These are phyloP conservation scores for Heliconius aoede DNA, from an alignment of 2,888 invertebrate genomes.

Conservation along the genomic window DNA sequence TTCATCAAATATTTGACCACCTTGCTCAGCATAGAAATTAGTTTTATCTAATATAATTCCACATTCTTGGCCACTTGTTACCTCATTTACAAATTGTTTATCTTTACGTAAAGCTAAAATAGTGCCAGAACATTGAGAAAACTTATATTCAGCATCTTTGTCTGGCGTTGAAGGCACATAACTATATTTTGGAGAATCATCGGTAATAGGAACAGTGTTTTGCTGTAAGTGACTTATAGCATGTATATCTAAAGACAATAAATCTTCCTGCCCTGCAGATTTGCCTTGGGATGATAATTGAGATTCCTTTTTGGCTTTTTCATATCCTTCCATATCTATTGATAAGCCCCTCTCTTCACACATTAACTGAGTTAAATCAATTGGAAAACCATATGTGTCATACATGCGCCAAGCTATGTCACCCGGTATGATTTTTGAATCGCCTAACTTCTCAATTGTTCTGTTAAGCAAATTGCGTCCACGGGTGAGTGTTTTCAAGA, in stretches of 20 bases:
- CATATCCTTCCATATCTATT: constrained; percentile 96
- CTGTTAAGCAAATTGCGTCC: constrained; percentile 95
- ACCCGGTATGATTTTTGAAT: constrained; percentile 91
- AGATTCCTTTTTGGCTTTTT: constrained; percentile 95
- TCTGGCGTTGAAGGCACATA: constrained; percentile 88
- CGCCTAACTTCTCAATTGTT: constrained; percentile 92
- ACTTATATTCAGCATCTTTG: constrained; percentile 89
- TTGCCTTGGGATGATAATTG: constrained; percentile 95
- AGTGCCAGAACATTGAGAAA: constrained; percentile 88
- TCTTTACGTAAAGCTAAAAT: constrained; percentile 92
- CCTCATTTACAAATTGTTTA: constrained; percentile 93
- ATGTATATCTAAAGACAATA: constrained; percentile 96
- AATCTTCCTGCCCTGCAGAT: constrained; percentile 90
- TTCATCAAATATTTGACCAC: constrained; percentile 98
- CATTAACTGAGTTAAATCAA: constrained; percentile 98
- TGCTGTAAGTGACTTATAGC: constrained; percentile 95
- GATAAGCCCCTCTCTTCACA: constrained; percentile 95
- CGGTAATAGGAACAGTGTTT: constrained; percentile 89
- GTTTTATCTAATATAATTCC: constrained; percentile 96
- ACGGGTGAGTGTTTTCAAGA: constrained; percentile 96
- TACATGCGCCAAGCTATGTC: constrained; percentile 99
- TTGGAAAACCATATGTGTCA: constrained; percentile 99
- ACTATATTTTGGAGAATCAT: constrained; percentile 96
- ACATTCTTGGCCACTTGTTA: constrained; percentile 93
- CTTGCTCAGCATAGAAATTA: constrained; percentile 99